A percentile compares a stretch with the other conserved stretches of the same genome.
Conservation (phyloP, 2,113 vertebrate genomes). For the Coreoperca whiteheadi region DNA sequence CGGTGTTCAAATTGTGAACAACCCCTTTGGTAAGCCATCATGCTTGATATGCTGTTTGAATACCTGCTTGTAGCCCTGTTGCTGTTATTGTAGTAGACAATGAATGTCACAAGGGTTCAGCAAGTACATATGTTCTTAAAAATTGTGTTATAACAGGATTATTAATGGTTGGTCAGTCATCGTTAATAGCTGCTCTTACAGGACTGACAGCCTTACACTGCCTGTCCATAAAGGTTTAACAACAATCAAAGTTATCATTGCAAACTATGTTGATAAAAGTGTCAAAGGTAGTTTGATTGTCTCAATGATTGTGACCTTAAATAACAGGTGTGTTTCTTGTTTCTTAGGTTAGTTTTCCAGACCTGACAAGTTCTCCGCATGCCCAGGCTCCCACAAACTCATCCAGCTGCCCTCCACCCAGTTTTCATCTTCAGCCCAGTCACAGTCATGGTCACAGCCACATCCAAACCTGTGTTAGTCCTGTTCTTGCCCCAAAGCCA, state of each 20-base stretch:
- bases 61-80: background rate
- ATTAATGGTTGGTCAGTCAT: background rate
- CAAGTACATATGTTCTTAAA: background rate
- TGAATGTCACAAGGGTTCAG: background rate
- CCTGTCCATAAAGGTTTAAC: background rate
- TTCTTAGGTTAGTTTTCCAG: slow-evolving; percentile 85
- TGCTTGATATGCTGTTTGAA: background rate
- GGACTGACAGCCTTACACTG: background rate
- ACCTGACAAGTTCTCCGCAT: slow-evolving; percentile 74
- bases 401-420: slow-evolving; percentile 69
- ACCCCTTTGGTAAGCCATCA: no score
- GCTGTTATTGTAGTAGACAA: background rate
- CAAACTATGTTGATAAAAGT: background rate
- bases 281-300: background rate
- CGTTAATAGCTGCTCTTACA: background rate
- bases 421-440: slow-evolving; percentile 68
- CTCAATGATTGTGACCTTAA: slow-evolving; percentile 5
- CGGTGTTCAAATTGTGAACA: no score
- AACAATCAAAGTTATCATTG: background rate
- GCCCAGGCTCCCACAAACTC: slow-evolving; percentile 71
- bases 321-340: slow-evolving; percentile 17
- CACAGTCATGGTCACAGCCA: slow-evolving; percentile 77
- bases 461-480: slow-evolving; percentile 76
- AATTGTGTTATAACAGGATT: background rate
- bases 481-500: slow-evolving; percentile 87